Conservation (phyloP, 1,140 invertebrate genomes). For the Drosophila quadrilineata region DNA sequence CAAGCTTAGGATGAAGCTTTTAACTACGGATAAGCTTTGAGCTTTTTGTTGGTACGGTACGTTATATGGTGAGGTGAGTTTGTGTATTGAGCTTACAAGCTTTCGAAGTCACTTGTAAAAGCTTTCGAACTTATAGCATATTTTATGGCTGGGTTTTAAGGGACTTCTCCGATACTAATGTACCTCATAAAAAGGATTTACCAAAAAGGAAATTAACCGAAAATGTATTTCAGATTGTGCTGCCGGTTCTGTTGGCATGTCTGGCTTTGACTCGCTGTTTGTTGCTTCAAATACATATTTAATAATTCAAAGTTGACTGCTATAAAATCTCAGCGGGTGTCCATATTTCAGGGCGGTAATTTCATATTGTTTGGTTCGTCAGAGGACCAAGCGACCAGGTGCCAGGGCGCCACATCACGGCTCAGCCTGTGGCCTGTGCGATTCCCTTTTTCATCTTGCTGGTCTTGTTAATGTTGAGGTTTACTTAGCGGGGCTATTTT, state of each 20-base stretch:
- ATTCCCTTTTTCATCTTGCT: constrained; percentile 31
- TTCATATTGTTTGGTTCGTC: constrained; percentile 61
- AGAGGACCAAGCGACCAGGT: constrained; percentile 25
- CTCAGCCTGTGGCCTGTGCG: too few relatives aligned
- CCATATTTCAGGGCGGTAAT: constrained; percentile 69
- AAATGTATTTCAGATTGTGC: constrained; percentile 1
- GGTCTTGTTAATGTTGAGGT: constrained; percentile 64
- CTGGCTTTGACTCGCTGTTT: constrained; percentile 54
- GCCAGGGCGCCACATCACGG: constrained; percentile 19
- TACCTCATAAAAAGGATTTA: too few relatives aligned
- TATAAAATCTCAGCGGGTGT: constrained; percentile 77
- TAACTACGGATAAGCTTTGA: neutral
- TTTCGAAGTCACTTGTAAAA: constrained; percentile 3
- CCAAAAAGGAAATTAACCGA: constrained; percentile 8
- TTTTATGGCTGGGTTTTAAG: constrained; percentile 26
- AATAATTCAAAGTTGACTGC: constrained; percentile 77
- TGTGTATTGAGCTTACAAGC: constrained; percentile 15
- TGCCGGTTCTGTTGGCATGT: constrained; percentile 41
- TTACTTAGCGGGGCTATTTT: constrained; percentile 63
- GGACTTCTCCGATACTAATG: constrained; percentile 10
- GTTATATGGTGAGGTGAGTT: neutral
- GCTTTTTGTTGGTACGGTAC: too few relatives aligned
- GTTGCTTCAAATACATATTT: constrained; percentile 68
- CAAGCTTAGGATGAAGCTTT: constrained; percentile 13
- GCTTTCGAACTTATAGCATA: constrained; percentile 28